phyloP scores from a whole-genome alignment of 2,797 vertebrate genomes.

The Triplophysa bombifrons region DNA sequence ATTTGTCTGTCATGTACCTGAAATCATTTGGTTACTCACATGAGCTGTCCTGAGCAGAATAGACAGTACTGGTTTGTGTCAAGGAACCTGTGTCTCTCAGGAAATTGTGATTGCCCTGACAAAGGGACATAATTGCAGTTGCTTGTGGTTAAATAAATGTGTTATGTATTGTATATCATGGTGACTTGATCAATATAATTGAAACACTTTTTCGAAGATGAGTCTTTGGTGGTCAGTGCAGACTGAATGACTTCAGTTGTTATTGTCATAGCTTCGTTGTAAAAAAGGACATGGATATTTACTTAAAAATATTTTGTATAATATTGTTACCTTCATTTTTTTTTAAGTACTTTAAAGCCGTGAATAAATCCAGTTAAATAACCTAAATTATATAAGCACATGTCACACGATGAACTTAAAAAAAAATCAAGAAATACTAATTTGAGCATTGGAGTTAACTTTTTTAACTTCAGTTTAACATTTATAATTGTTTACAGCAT shows the following conservation, averaged over 20 bases:
- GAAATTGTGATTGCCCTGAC: conserved; percentile 33
- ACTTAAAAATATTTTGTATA: no score
- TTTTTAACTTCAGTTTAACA: no score
- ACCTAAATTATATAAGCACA: no score
- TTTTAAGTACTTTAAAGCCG: no score
- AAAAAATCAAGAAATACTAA: no score
- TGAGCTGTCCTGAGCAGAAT: conserved; percentile 46
- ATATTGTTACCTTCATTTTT: no score
- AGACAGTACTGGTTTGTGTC: conserved; percentile 42
- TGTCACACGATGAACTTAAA: no score
- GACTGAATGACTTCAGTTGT: neutral
- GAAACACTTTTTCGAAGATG: fast-evolving
- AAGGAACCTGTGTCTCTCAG: conserved; percentile 29
- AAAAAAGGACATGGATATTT: no score
- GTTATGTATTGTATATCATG: conserved; percentile 50
- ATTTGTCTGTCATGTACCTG: conserved; percentile 54
- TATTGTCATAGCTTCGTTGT: no score
- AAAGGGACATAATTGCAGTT: conserved; percentile 43
- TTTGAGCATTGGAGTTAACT: no score
- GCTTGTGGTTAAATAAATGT: conserved; percentile 58
- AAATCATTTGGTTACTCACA: conserved; percentile 51
- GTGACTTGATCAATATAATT: conserved; percentile 49
- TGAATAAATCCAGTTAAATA: no score
- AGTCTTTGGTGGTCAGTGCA: neutral
- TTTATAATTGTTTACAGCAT: no score